These are phyloP conservation scores for Bombyx mori DNA, from an alignment of 1,140 invertebrate species.

Conservation along the genomic window ASM3026992v2 NC_085122.1:9761001-9761500, in stretches of 20 bases:
- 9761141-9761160: slow-evolving; percentile 79
- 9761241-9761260: slow-evolving; percentile 45
- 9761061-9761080: slow-evolving; percentile 41
- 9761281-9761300: slow-evolving; percentile 53
- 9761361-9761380: background rate
- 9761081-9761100: slow-evolving; percentile 62
- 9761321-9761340: slow-evolving; percentile 2
- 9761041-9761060: slow-evolving; percentile 41
- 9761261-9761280: slow-evolving; percentile 32
- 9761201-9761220: slow-evolving; percentile 52
- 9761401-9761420: background rate
- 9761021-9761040: slow-evolving; percentile 48
- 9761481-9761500: slow-evolving; percentile 1
- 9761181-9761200: slow-evolving; percentile 65
- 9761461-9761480: slow-evolving; percentile 39
- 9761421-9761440: slow-evolving; percentile 6
- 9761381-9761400: background rate
- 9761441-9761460: slow-evolving; percentile 49
- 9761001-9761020: slow-evolving; percentile 38
- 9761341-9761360: background rate
- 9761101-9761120: slow-evolving; percentile 72
- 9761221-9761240: slow-evolving; percentile 47
- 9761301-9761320: slow-evolving; percentile 43
- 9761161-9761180: slow-evolving; percentile 78
- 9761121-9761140: slow-evolving; percentile 76